Conservation (phyloP, 2,888 invertebrate genomes). For the Aphidoletes aphidimyza region DNA sequence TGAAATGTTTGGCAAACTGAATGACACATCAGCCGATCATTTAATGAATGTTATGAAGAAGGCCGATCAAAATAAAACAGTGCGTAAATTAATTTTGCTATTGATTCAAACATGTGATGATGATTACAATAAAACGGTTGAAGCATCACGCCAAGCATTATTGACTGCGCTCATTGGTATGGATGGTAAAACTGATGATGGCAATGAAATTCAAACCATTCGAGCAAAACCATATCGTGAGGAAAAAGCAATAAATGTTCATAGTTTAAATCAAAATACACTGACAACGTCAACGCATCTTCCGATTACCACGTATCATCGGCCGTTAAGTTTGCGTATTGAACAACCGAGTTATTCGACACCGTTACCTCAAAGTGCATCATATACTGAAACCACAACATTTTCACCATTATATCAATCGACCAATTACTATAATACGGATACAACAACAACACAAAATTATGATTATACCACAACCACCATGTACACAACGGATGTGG, state of each 20-base stretch:
- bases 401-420: conserved; percentile 5
- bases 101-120: conserved; percentile 81
- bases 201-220: conserved; percentile 59
- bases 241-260: conserved; percentile 54
- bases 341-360: background rate
- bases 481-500: background rate
- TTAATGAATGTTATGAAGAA: conserved; percentile 85
- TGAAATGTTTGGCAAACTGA: conserved; percentile 79
- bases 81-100: conserved; percentile 77
- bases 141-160: conserved; percentile 76
- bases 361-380: background rate
- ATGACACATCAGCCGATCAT: conserved; percentile 78
- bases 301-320: conserved; percentile 54
- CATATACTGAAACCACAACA: conserved; percentile 9
- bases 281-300: conserved; percentile 57
- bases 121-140: conserved; percentile 76
- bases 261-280: conserved; percentile 39
- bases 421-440: background rate
- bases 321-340: background rate
- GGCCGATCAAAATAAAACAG: conserved; percentile 80
- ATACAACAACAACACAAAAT: conserved; percentile 1
- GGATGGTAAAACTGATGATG: conserved; percentile 65
- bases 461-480: background rate
- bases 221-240: conserved; percentile 60
- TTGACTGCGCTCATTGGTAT: conserved; percentile 77